Base-by-base conservation (phyloP, 2,797 vertebrate species). In the Nasua narica region DNA sequence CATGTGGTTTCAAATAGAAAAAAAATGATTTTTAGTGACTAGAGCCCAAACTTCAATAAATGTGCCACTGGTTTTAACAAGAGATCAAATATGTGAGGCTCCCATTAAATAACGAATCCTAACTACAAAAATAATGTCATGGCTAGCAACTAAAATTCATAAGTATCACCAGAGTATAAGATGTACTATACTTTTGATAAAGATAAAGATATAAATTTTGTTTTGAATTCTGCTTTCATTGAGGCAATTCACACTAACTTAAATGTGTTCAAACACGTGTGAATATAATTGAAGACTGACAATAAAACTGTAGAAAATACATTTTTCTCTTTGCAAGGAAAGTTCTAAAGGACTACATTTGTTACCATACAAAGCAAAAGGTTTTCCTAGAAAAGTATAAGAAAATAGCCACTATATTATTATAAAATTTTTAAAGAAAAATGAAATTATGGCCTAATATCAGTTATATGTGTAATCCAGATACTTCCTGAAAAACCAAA, bases 141-240 rank as follows among this genome's bases (percentile, higher is more conserved):
- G 29, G 52, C 27, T 77, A 76, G 43, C 52, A 79, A 65, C 21
- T 65, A 29, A 62, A 52, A 70, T 32, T 76, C 29, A 43, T 50
- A 84, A 62, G 35, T 32, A 90, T 54, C 25, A 62, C 46, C 18
- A 62, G 1, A 95, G 25, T 70, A 35, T 29, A 7, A 95, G 89
- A 65, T 52, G 7, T 48, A 76, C 27, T 76, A 69, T 29, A 46
- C 3, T 87, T 93, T 67, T 19, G 14, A 76, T 19, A 65, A 2
- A 50, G 16, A 60, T 79, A 46, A 84, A 95, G 70, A 79, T 25
- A 78, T 15, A 72, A 54, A 91, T 77, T 32, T n/a, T 43, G 7
- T 91, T 95, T 94, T 50, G 50, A 72, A 95, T 87, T 23, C 40
- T n/a, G 12, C 35, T 95, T 93, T 87, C 79, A 95, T 14, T 72